These are phyloP conservation scores for Bembecia ichneumoniformis DNA, from an alignment of 2,888 invertebrate species.

Conservation along the genomic window DNA sequence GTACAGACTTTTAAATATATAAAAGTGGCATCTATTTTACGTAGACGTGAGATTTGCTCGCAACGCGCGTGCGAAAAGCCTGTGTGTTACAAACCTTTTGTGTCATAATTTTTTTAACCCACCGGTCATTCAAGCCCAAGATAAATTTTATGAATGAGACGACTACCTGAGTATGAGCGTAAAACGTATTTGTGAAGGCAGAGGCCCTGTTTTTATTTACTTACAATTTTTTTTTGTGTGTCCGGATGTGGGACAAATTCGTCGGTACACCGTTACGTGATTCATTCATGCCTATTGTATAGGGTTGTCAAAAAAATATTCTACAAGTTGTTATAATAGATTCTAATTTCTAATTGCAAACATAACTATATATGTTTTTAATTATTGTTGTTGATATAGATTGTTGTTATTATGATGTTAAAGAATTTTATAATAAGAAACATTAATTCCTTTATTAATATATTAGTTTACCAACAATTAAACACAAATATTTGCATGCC, in stretches of 20 bases:
- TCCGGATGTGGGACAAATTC: constrained; percentile 61
- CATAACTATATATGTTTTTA: too few species aligned
- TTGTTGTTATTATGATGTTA: too few species aligned
- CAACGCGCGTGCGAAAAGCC: constrained; percentile 7
- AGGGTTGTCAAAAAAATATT: not conserved
- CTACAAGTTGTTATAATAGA: not conserved
- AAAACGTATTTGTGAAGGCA: constrained; percentile 13
- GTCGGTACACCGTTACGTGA: constrained; percentile 50
- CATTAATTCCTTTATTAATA: too few species aligned
- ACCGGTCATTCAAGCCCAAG: constrained; percentile 46
- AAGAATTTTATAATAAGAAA: too few species aligned
- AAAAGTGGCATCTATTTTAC: not conserved
- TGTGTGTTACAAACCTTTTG: constrained; percentile 4
- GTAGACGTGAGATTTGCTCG: constrained; percentile 1
- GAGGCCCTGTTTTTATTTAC: constrained; percentile 35
- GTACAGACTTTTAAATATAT: too few species aligned
- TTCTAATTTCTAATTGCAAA: too few species aligned
- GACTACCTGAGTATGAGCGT: constrained; percentile 41
- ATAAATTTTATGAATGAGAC: constrained; percentile 36
- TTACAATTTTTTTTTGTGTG: constrained; percentile 20
- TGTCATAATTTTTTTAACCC: constrained; percentile 13
- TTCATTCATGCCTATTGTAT: not conserved
- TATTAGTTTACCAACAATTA: too few species aligned
- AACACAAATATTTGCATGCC: too few species aligned
- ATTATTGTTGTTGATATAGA: too few species aligned